phyloP scores from a whole-genome alignment of 2,888 invertebrate species.

The Malachius bipustulatus region DNA sequence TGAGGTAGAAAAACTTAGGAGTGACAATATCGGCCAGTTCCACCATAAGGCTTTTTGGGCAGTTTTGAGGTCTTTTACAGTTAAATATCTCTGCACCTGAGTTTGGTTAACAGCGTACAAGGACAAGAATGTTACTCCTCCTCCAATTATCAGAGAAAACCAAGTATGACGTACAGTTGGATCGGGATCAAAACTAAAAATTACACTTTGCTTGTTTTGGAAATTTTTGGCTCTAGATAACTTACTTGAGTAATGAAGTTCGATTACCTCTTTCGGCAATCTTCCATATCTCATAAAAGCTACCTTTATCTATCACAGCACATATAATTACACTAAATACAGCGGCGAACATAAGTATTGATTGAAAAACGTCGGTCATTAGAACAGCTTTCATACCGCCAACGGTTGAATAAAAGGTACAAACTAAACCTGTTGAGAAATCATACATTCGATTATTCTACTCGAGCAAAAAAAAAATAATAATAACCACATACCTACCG shows the following conservation, averaged over 20 bases:
- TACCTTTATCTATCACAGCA: constrained; percentile 57
- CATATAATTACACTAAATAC: constrained; percentile 67
- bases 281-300: constrained; percentile 57
- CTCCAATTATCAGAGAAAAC: constrained; percentile 74
- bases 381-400: constrained; percentile 89
- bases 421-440: constrained; percentile 45
- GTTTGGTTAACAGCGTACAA: constrained; percentile 83
- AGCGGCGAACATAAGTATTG: constrained; percentile 73
- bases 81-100: constrained; percentile 62
- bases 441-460: constrained; percentile 5
- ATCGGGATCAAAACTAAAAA: constrained; percentile 57
- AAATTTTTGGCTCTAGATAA: too few species aligned
- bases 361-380: constrained; percentile 77
- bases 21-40: constrained; percentile 66
- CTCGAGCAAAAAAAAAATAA: constrained; percentile 2
- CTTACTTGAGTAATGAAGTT: constrained; percentile 57
- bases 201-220: constrained; percentile 13
- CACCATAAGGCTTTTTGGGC: constrained; percentile 66
- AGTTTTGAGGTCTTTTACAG: constrained; percentile 55
- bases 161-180: constrained; percentile 75
- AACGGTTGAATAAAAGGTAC: constrained; percentile 76
- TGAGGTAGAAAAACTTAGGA: constrained; percentile 62
- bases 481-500: constrained; percentile 42
- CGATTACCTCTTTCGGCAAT: constrained; percentile 58
- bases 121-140: constrained; percentile 65